A percentile compares a stretch with the other conserved stretches of the same genome.
These are phyloP conservation scores for Chaetodon trifascialis DNA, from an alignment of 2,113 vertebrate genomes.

Conservation along the genomic window DNA sequence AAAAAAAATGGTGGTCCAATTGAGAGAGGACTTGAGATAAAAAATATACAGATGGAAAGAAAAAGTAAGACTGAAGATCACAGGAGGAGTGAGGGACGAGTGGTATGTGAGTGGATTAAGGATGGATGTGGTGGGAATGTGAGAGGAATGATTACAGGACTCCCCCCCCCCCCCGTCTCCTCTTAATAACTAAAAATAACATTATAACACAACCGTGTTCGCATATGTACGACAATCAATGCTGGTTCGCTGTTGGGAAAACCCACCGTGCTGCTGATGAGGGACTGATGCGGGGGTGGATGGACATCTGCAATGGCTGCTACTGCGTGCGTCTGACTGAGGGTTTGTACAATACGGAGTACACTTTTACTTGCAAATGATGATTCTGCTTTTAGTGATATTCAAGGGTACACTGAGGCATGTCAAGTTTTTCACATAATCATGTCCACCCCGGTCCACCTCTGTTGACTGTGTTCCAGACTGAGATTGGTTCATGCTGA, in stretches of 20 bases:
- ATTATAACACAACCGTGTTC: not conserved
- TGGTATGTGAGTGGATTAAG: constrained; percentile 8
- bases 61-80: not conserved
- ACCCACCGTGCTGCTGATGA: not conserved
- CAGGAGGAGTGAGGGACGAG: not conserved
- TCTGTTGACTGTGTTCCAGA: constrained; percentile 1
- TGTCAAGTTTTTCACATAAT: constrained; percentile 18
- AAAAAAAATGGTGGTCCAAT: not conserved
- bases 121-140: constrained; percentile 2
- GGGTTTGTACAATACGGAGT: not conserved
- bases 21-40: not conserved
- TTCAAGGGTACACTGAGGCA: constrained; percentile 42
- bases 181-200: not conserved
- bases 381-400: constrained; percentile 36
- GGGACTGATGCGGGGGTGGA: not conserved
- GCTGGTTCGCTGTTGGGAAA: not conserved
- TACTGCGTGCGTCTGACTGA: not conserved
- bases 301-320: constrained; percentile 8
- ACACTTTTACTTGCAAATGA: constrained; percentile 52
- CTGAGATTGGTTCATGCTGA: not conserved
- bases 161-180: not conserved
- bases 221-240: not conserved
- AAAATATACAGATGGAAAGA: not conserved
- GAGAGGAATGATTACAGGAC: not conserved
- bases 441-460: not conserved